Conservation (phyloP, 2,113 vertebrate genomes). For the Notothenia rossii region DNA sequence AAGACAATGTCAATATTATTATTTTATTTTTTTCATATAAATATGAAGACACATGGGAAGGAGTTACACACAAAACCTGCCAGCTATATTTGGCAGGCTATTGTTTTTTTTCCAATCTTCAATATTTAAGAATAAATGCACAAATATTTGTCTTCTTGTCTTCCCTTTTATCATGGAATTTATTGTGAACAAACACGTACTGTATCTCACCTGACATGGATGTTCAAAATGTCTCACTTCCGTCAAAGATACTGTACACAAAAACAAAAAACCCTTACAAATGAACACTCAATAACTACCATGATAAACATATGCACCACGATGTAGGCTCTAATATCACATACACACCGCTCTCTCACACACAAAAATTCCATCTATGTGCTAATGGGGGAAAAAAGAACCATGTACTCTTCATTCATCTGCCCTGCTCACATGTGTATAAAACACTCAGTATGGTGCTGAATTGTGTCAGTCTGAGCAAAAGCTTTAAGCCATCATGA, state of each 20-base stretch:
- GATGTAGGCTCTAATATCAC: slow-evolving; percentile 23
- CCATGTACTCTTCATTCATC: slow-evolving; percentile 10
- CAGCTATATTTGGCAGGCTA: slow-evolving; percentile 65
- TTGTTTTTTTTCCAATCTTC: slow-evolving; percentile 35
- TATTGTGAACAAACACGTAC: slow-evolving; percentile 10
- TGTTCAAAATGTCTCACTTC: slow-evolving; percentile 63
- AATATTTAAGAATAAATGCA: slow-evolving; percentile 63
- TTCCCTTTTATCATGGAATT: slow-evolving; percentile 26
- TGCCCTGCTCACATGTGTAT: neutral
- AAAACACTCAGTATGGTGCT: slow-evolving; percentile 13
- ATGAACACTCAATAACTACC: slow-evolving; percentile 69
- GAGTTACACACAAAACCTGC: slow-evolving; percentile 52
- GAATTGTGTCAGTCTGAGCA: neutral
- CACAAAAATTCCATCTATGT: too few relatives aligned
- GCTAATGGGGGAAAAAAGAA: slow-evolving; percentile 41
- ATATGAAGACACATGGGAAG: slow-evolving; percentile 60
- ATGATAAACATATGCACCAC: slow-evolving; percentile 48
- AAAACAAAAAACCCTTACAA: slow-evolving; percentile 54
- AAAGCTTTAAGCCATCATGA: too few relatives aligned
- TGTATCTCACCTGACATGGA: slow-evolving; percentile 45
- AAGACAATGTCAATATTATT: slow-evolving; percentile 73
- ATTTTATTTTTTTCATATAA: slow-evolving; percentile 1
- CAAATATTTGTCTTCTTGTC: slow-evolving; percentile 15
- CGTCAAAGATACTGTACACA: slow-evolving; percentile 57
- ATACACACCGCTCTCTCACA: too few relatives aligned